phyloP scores from a whole-genome alignment of 1,140 invertebrate genomes.

The Bombyx mori region ASM3026992v2 NC_085112.1:1070501-1071000 shows the following conservation, averaged over 20 bases:
- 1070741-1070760: slow-evolving; percentile 49
- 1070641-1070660: slow-evolving; percentile 58
- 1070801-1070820: not conserved
- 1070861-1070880: too few relatives aligned
- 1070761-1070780: not conserved
- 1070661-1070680: slow-evolving; percentile 50
- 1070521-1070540: not conserved
- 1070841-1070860: not conserved
- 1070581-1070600: slow-evolving; percentile 19
- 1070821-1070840: not conserved
- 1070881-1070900: too few relatives aligned
- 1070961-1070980: too few relatives aligned
- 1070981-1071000: too few relatives aligned
- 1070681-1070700: slow-evolving; percentile 45
- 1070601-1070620: slow-evolving; percentile 34
- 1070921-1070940: too few relatives aligned
- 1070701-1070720: slow-evolving; percentile 58
- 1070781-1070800: not conserved
- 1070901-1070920: too few relatives aligned
- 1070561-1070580: slow-evolving; percentile 4
- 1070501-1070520: too few relatives aligned
- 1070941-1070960: too few relatives aligned
- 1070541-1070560: not conserved
- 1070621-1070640: slow-evolving; percentile 16
- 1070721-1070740: slow-evolving; percentile 46